These are phyloP conservation scores for Thalassophryne amazonica DNA, from an alignment of 2,797 vertebrate species.

Conservation along the genomic window DNA sequence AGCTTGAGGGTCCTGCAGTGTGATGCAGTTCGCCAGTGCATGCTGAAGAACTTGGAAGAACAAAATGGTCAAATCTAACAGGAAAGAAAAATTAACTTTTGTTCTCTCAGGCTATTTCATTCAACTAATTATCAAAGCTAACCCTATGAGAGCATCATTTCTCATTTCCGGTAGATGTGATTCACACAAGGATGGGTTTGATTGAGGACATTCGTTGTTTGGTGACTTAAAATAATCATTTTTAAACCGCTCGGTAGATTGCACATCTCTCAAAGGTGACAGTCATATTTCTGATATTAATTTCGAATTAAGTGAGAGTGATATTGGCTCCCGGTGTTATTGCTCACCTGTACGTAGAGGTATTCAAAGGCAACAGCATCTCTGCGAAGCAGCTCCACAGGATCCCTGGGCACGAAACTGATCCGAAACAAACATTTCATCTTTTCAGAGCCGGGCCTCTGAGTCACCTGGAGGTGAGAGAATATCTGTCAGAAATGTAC, in stretches of 20 bases:
- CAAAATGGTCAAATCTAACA: constrained; percentile 16
- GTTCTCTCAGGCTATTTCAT: constrained; percentile 19
- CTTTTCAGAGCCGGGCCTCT: constrained; percentile 90
- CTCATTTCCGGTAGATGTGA: constrained; percentile 2
- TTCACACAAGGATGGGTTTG: neutral
- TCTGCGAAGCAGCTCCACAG: constrained; percentile 92
- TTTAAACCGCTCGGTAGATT: neutral
- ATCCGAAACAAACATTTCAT: constrained; percentile 98
- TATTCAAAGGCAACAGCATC: constrained; percentile 97
- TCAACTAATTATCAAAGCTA: constrained; percentile 24
- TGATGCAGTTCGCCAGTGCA: neutral
- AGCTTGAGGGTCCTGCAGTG: constrained; percentile 27
- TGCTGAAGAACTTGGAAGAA: constrained; percentile 6
- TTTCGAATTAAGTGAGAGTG: neutral
- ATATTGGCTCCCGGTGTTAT: neutral
- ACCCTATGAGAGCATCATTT: constrained; percentile 5
- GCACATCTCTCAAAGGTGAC: neutral
- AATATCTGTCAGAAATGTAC: no score
- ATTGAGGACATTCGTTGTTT: constrained; percentile 5
- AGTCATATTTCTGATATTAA: neutral
- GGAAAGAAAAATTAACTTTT: constrained; percentile 14
- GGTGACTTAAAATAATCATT: neutral
- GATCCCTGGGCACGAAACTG: constrained; percentile 96
- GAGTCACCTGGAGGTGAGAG: constrained; percentile 84
- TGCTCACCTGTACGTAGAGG: constrained; percentile 81